phyloP scores from a whole-genome alignment of 64 coral and sea anemone species.

The Dendronephthya gigantea region DNA sequence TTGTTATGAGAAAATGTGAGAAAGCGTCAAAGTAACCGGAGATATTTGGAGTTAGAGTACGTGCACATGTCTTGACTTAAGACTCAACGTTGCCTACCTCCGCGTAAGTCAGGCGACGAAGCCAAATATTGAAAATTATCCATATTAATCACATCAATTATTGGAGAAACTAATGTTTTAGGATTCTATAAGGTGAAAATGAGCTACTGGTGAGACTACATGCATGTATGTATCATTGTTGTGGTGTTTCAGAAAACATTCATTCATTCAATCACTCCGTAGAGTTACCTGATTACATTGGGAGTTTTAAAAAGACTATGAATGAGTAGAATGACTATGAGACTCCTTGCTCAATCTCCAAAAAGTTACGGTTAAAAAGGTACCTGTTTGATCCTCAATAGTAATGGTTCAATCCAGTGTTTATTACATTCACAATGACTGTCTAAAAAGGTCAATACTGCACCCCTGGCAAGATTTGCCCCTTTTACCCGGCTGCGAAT shows the following conservation, averaged over 20 bases:
- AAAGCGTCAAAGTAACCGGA: no score
- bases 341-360: no score
- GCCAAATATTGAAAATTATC: constrained; percentile 93
- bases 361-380: background rate
- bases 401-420: constrained; percentile 79
- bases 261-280: no score
- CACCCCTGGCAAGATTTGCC: constrained; percentile 74
- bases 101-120: constrained; percentile 91
- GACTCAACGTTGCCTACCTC: constrained; percentile 37
- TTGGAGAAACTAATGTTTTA: constrained; percentile 78
- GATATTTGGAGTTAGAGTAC: no score
- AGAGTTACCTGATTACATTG: no score
- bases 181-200: constrained; percentile 36
- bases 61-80: background rate
- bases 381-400: constrained; percentile 91
- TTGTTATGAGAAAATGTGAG: background rate
- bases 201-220: no score
- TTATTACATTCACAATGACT: constrained; percentile 97
- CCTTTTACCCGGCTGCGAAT: constrained; percentile 85
- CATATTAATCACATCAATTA: constrained; percentile 96
- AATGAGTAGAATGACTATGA: background rate
- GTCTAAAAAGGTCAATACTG: constrained; percentile 92
- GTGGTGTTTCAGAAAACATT: no score
- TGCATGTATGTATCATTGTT: no score
- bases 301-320: background rate